Percentiles rank a stretch among this genome's conserved stretches.
Evolutionary conservation across 2,113 vertebrate species (phyloP).

Genomic region (chimpanzee (Pan troglodytes)): NHGRI_mPanTro3-v2.1_pri NC_072401.2:69070501-69071000

Average conservation of each 20-base stretch:
- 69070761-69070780: neutral
- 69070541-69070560: neutral
- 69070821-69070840: neutral
- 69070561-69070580: neutral
- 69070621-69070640: neutral
- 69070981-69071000: neutral
- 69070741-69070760: neutral
- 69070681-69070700: neutral
- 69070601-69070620: neutral
- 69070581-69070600: neutral
- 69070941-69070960: neutral
- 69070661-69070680: neutral
- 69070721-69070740: neutral
- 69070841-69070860: neutral
- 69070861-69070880: neutral
- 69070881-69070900: neutral
- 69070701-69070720: neutral
- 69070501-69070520: neutral
- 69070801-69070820: neutral
- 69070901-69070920: neutral
- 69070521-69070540: neutral
- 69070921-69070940: neutral
- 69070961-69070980: neutral
- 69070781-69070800: neutral
- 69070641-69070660: neutral